Base-by-base conservation (phyloP, 2,113 vertebrate genomes). In the Melanerpes formicivorus region DNA sequence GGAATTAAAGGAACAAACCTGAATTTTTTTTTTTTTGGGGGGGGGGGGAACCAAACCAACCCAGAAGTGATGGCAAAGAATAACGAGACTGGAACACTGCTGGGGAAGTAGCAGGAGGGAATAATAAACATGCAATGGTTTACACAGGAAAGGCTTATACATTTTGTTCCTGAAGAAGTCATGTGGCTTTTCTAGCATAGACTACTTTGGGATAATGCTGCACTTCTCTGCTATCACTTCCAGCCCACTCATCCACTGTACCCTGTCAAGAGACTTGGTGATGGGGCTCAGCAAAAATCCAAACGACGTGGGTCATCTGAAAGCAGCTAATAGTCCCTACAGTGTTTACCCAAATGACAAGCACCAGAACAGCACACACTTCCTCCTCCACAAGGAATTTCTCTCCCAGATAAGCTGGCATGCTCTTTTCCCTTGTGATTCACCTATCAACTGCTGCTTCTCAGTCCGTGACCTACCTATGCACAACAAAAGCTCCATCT, bases 341-440 rank as follows among this genome's bases (percentile, higher is more conserved):
- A 90, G 73, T 87, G 87, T 91, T 92, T 95, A 95, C 90, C 82
- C 73, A 87, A 93, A 85, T 89, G 88, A 89, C 92, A 90, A 95
- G 93, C 84, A 87, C 62, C 84, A 94, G 90, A 94, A 94, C 89
- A 92, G 91, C 91, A 94, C 81, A 90, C 93, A 90, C 72, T 85
- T 94, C 91, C 84, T 94, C 91, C 95, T 90, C 87, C 73, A 3
- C 72, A 83, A 91, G 80, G 87, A 94, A 95, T 94, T 95, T 90
- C 80, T 89, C 69, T 84, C 72, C 6, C 23, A 95, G 94, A 96
- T 95, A 96, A 96, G 91, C 56, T 78, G 73, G 90, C 80, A 62
- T 60, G 73, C 65, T 95, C 85, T 91, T 77, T 90, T 90, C 76
- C 89, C 79, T 78, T 86, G 91, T 93, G 93, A 96, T 93, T 95